Evolutionary conservation across 2,113 vertebrate genomes (phyloP).

Genomic region (Chamaea fasciata): DNA sequence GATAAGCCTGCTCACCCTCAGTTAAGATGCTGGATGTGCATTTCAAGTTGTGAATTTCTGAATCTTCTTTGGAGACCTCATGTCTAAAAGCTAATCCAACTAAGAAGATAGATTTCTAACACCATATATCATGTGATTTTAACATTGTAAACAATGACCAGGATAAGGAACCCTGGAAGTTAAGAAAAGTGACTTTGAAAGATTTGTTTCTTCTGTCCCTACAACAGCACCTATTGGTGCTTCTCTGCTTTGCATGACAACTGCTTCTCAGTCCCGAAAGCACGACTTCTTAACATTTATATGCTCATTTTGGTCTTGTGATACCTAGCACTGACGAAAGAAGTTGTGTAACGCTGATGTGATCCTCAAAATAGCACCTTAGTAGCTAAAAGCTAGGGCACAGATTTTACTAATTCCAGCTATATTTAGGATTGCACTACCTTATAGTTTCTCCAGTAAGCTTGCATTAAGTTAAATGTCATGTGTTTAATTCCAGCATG

Average conservation of each 20-base stretch:
- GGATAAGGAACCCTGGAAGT: rapidly evolving
- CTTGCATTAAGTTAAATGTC: slow-evolving; percentile 3
- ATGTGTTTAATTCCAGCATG: neutral
- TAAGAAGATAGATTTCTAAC: neutral
- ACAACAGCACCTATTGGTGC: neutral
- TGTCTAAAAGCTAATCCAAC: neutral
- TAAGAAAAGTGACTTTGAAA: neutral
- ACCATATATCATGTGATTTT: neutral
- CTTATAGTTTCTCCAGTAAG: neutral
- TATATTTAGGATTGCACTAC: neutral
- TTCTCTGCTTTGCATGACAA: neutral
- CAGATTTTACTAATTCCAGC: neutral
- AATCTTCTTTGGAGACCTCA: neutral
- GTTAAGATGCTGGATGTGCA: neutral
- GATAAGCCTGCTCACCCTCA: neutral
- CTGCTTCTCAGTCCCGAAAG: neutral
- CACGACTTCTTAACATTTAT: neutral
- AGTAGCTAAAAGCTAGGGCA: neutral
- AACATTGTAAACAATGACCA: neutral
- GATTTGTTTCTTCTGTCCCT: neutral
- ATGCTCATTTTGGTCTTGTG: neutral
- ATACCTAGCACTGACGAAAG: neutral
- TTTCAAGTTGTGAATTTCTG: neutral
- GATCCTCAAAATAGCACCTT: slow-evolving; percentile 1
- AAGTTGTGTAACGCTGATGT: neutral